phyloP scores from a whole-genome alignment of 1,140 invertebrate species.

The Riptortus pedestris region DNA sequence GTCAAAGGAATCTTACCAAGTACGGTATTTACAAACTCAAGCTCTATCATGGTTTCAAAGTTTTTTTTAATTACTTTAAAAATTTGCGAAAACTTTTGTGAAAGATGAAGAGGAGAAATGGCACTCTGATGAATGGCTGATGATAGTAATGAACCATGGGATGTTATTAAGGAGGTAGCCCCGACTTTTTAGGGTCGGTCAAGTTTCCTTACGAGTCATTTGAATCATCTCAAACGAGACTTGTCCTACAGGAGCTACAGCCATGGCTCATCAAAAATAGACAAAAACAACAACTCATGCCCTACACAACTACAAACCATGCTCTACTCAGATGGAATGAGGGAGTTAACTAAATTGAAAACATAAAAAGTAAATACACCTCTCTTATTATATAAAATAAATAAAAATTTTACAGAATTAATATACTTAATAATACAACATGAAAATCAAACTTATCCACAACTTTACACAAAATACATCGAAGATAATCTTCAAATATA shows the following conservation, averaged over 20 bases:
- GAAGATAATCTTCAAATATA: background rate
- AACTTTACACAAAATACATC: background rate
- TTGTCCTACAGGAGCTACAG: slow-evolving; percentile 13
- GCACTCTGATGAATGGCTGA: slow-evolving; percentile 9
- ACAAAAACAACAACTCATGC: background rate
- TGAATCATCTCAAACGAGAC: slow-evolving; percentile 16
- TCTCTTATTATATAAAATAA: background rate
- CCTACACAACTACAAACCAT: slow-evolving; percentile 3
- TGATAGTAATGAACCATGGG: background rate
- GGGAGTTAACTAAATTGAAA: background rate
- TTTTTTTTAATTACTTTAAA: too few relatives aligned
- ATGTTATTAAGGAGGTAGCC: background rate
- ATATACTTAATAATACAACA: background rate
- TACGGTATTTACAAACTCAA: background rate
- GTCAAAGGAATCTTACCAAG: background rate
- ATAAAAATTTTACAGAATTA: background rate
- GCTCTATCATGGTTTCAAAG: too few relatives aligned
- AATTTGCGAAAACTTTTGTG: too few relatives aligned
- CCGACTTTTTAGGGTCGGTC: slow-evolving; percentile 1
- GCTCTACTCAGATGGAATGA: background rate
- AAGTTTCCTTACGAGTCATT: slow-evolving; percentile 17
- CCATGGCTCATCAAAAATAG: background rate
- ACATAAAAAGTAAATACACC: background rate
- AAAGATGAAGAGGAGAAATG: too few relatives aligned
- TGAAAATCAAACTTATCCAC: background rate